These are phyloP conservation scores for Oncorhynchus gorbuscha DNA, from an alignment of 2,113 vertebrate genomes.

Conservation along the genomic window DNA sequence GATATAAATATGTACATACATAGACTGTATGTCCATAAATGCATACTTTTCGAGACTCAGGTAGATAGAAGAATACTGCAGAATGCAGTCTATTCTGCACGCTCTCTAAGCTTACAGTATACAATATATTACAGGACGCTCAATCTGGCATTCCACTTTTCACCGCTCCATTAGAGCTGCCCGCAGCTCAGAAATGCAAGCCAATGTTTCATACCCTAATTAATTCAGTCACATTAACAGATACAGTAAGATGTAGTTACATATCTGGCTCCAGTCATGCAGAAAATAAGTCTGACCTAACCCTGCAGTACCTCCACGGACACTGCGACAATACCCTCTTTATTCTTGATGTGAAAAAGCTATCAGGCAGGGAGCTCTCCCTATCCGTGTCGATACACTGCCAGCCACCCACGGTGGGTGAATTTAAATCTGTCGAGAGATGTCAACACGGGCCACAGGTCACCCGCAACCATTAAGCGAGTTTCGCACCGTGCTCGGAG, in stretches of 20 bases:
- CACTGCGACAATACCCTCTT: background rate
- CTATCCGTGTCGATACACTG: background rate
- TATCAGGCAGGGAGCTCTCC: background rate
- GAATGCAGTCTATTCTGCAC: background rate
- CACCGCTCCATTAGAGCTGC: no score
- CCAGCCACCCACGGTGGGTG: background rate
- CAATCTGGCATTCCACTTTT: background rate
- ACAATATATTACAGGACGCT: background rate
- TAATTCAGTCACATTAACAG: no score
- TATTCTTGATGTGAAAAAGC: background rate
- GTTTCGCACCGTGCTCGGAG: slow-evolving; percentile 1
- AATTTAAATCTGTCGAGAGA: background rate
- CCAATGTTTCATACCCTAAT: background rate
- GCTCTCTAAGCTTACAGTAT: background rate
- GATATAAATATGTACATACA: no score
- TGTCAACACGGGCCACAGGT: background rate
- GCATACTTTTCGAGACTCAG: background rate
- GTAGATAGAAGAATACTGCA: background rate
- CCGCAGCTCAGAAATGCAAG: background rate
- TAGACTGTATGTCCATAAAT: background rate
- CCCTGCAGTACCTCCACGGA: background rate
- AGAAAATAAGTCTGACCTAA: background rate
- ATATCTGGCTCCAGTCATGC: background rate
- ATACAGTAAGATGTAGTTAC: background rate
- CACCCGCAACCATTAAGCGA: slow-evolving; percentile 2